These are phyloP conservation scores for Sapajus apella DNA, from an alignment of 2,113 vertebrate genomes.

Conservation along the genomic window DNA sequence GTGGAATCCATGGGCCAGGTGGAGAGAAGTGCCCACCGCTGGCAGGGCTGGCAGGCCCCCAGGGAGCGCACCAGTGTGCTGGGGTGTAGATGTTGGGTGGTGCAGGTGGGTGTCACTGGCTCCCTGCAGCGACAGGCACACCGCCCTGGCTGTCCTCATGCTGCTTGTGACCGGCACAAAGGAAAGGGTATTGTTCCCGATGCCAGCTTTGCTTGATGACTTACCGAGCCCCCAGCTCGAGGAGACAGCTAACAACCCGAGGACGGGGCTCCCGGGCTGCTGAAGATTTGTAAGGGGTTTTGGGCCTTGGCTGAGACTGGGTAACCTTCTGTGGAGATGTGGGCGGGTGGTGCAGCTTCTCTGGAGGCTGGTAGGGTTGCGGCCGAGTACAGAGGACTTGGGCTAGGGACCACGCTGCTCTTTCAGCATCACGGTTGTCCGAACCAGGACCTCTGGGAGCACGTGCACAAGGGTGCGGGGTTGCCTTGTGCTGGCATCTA, in stretches of 20 bases:
- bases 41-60: neutral
- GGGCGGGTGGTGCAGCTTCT: neutral
- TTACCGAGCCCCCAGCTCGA: neutral
- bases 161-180: fast-evolving
- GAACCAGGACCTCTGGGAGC: neutral
- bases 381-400: fast-evolving
- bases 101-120: neutral
- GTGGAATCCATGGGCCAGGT: fast-evolving
- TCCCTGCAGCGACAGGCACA: neutral
- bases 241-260: fast-evolving
- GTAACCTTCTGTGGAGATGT: fast-evolving
- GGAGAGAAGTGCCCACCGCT: neutral
- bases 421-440: fast-evolving
- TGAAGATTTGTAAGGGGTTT: neutral
- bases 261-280: neutral
- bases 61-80: fast-evolving
- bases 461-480: fast-evolving
- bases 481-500: neutral
- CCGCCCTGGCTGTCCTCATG: neutral
- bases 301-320: fast-evolving
- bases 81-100: neutral
- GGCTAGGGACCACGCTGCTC: neutral
- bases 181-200: fast-evolving
- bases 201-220: neutral
- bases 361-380: fast-evolving